These are phyloP conservation scores for Pseudopodoces humilis DNA, from an alignment of 2,113 vertebrate genomes.

Conservation along the genomic window DNA sequence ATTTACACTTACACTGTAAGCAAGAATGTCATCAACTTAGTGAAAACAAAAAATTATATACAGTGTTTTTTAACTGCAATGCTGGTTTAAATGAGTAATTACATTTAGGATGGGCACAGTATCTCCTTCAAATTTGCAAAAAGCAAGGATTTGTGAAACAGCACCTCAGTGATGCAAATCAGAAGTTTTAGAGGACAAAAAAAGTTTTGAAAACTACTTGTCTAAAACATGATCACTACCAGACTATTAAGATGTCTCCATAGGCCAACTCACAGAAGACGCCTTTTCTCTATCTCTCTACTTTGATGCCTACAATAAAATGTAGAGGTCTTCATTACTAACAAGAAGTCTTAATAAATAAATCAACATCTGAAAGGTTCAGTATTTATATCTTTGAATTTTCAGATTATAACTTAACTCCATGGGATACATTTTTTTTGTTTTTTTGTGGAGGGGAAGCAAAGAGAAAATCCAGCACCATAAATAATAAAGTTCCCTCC, in stretches of 20 bases:
- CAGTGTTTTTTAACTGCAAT: not conserved
- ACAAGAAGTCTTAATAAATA: not conserved
- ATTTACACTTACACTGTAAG: rapidly evolving
- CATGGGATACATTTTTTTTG: not conserved
- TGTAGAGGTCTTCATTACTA: not conserved
- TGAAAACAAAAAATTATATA: not conserved
- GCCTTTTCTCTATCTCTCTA: not conserved
- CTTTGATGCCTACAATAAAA: not conserved
- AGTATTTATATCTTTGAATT: not conserved
- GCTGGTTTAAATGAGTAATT: not conserved
- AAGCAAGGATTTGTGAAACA: not conserved
- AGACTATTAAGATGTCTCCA: not conserved
- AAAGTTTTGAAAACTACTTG: not conserved
- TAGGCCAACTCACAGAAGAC: not conserved
- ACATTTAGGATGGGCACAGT: not conserved
- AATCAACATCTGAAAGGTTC: not conserved
- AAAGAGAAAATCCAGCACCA: not conserved
- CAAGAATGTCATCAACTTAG: not conserved
- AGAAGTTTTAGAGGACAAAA: not conserved
- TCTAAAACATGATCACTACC: not conserved
- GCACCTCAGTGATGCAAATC: not conserved
- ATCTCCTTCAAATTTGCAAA: not conserved
- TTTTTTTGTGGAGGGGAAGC: not conserved
- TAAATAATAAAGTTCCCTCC: not conserved
- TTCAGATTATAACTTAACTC: not conserved